Conservation (phyloP, 2,888 invertebrate genomes). For the Acrocyrtus sp. region DNA sequence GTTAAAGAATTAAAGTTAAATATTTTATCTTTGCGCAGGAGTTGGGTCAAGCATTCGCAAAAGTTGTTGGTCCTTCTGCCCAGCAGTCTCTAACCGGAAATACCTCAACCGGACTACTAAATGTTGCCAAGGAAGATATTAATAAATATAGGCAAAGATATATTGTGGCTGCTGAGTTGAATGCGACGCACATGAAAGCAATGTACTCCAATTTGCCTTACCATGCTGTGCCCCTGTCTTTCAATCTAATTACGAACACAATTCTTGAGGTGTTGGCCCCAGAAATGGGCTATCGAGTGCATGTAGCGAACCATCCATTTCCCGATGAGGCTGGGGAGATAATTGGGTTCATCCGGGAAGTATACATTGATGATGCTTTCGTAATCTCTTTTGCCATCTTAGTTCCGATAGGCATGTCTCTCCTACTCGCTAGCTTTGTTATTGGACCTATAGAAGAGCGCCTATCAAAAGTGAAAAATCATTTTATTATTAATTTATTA, state of each 20-base stretch:
- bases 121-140: slow-evolving; percentile 45
- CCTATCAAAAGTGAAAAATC: slow-evolving; percentile 64
- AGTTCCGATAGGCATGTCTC: slow-evolving; percentile 63
- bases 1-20: not conserved
- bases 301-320: not conserved
- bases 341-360: no score
- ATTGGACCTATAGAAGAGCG: slow-evolving; percentile 65
- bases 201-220: slow-evolving; percentile 45
- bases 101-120: slow-evolving; percentile 15
- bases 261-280: slow-evolving; percentile 50
- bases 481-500: not conserved
- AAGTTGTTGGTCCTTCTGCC: slow-evolving; percentile 52
- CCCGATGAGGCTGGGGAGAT: no score
- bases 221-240: slow-evolving; percentile 57
- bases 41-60: not conserved
- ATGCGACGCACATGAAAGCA: slow-evolving; percentile 41
- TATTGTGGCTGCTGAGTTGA: slow-evolving; percentile 58
- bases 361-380: no score
- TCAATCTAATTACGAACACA: slow-evolving; percentile 60
- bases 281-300: slow-evolving; percentile 41
- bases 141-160: slow-evolving; percentile 51
- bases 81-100: not conserved
- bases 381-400: slow-evolving; percentile 61
- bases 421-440: slow-evolving; percentile 64
- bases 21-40: not conserved